Evolutionary conservation across 2,888 invertebrate species (phyloP).

Genomic region (Melolontha melolontha): DNA sequence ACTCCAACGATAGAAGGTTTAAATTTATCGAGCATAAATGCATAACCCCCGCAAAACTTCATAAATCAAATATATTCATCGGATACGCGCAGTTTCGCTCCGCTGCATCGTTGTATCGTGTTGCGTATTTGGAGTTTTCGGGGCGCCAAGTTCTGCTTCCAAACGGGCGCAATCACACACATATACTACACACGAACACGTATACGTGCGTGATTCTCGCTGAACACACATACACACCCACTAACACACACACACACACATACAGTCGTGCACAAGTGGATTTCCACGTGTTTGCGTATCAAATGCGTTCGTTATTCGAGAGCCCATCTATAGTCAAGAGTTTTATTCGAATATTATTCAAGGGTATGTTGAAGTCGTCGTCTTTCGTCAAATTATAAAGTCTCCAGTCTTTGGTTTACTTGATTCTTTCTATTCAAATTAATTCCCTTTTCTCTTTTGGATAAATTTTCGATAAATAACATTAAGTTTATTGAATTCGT

Average conservation of each 20-base stretch:
- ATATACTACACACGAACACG: too few species aligned
- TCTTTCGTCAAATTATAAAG: slow-evolving; percentile 13
- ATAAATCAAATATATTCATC: slow-evolving; percentile 31
- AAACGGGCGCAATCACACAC: too few species aligned
- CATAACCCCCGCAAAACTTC: slow-evolving; percentile 31
- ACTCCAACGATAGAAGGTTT: slow-evolving; percentile 26
- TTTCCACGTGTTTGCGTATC: slow-evolving; percentile 37
- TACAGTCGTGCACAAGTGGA: slow-evolving; percentile 15
- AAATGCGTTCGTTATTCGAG: slow-evolving; percentile 30
- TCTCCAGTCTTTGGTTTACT: slow-evolving; percentile 21
- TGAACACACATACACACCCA: neutral
- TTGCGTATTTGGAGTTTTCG: neutral
- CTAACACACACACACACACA: slow-evolving; percentile 2
- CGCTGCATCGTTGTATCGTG: neutral
- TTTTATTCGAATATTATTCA: slow-evolving; percentile 6
- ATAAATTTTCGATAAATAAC: too few species aligned
- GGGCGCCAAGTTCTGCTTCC: too few species aligned
- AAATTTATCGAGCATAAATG: slow-evolving; percentile 37
- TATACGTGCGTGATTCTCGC: too few species aligned
- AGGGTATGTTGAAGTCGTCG: too few species aligned
- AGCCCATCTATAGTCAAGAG: slow-evolving; percentile 16
- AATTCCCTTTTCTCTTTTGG: too few species aligned
- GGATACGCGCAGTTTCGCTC: slow-evolving; percentile 7
- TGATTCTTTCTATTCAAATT: neutral
- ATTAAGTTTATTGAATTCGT: too few species aligned